Evolutionary conservation across 35 echinoderm and acorn worm genomes (phyloP).

Genomic region (Strongylocentrotus purpuratus): DNA sequence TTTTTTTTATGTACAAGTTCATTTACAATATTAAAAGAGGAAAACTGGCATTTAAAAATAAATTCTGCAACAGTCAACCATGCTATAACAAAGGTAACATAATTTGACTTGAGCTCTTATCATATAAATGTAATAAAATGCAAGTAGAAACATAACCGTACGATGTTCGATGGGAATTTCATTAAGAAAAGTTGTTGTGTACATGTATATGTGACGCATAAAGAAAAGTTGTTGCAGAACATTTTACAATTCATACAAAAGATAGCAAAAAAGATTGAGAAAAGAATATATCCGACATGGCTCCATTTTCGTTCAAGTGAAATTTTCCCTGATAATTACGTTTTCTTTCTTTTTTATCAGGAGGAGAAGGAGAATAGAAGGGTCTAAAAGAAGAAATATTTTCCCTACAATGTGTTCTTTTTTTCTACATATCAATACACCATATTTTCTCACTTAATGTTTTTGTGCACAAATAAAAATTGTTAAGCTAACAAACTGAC

Average conservation of each 20-base stretch:
- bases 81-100: neutral
- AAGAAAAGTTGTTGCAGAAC: neutral
- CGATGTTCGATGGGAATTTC: neutral
- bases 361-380: no score
- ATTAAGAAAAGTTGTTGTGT: neutral
- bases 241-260: neutral
- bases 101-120: neutral
- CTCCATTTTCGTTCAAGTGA: no score
- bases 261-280: neutral
- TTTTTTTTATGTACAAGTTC: conserved; percentile 5
- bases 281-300: neutral
- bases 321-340: no score
- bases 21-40: neutral
- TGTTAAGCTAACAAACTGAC: no score
- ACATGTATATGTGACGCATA: neutral
- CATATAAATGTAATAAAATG: neutral
- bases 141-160: neutral
- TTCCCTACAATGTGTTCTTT: no score
- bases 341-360: no score
- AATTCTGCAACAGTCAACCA: neutral
- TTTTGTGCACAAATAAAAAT: no score
- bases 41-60: conserved; percentile 1
- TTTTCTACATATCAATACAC: no score
- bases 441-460: no score
- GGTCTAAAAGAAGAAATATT: no score